Conservation (phyloP, 92 coral and sea anemone genomes). For the Palythoa grandis region DNA sequence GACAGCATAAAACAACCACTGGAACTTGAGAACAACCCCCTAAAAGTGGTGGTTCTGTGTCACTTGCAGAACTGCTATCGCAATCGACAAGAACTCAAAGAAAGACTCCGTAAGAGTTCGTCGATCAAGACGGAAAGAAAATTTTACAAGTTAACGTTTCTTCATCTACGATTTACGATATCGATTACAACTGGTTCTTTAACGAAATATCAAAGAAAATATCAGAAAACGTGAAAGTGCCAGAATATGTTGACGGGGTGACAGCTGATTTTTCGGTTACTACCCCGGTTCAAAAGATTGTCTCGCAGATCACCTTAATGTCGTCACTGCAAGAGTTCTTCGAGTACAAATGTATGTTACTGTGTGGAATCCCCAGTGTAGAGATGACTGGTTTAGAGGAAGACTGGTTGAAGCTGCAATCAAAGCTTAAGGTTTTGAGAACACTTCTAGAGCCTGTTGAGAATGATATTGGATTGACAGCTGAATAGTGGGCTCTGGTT, state of each 20-base stretch:
- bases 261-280: too few relatives aligned
- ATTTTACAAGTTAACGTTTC: slow-evolving; percentile 58
- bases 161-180: slow-evolving; percentile 49
- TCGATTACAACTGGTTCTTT: slow-evolving; percentile 70
- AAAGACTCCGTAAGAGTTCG: slow-evolving; percentile 61
- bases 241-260: too few relatives aligned
- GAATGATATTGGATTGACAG: slow-evolving; percentile 47
- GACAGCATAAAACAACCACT: slow-evolving; percentile 73
- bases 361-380: slow-evolving; percentile 70
- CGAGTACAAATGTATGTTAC: not conserved
- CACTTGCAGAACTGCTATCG: slow-evolving; percentile 56
- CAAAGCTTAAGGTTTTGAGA: slow-evolving; percentile 29
- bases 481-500: slow-evolving; percentile 66
- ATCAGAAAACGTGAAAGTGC: slow-evolving; percentile 63
- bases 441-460: slow-evolving; percentile 55
- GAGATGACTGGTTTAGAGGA: slow-evolving; percentile 67
- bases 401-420: slow-evolving; percentile 52
- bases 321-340: slow-evolving; percentile 61
- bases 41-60: slow-evolving; percentile 88
- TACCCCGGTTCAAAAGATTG: slow-evolving; percentile 65
- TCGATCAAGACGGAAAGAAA: slow-evolving; percentile 69
- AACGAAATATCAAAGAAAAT: slow-evolving; percentile 61
- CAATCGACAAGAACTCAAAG: slow-evolving; percentile 60
- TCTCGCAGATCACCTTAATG: slow-evolving; percentile 61
- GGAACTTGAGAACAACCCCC: slow-evolving; percentile 71